Evolutionary conservation across 1,140 invertebrate species (phyloP), one percentile per base, ranked within the genome.

Genomic region (Pseudomyrmex concolor): DNA sequence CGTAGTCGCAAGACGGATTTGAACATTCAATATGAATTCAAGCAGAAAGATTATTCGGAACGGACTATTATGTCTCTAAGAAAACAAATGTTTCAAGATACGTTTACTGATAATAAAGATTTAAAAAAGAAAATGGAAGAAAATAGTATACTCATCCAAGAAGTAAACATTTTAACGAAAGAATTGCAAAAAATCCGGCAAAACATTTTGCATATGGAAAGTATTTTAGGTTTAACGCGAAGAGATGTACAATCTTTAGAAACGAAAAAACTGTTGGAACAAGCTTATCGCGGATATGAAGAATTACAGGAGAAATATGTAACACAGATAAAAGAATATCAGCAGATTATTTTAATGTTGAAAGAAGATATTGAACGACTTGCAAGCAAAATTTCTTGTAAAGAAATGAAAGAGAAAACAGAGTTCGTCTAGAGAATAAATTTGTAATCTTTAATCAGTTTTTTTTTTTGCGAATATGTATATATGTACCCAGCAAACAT

Each of bases 41-140:
- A 97, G 13, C 97, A 98, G 91, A 94, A 97, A 22, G 96, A 97
- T 84, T 97, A 98, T 89, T 94, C 97, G 15, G 97, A 98, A 92
- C 95, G 95, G 67, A 97, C 97, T 9, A 94, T 98, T 8, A 95
- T 95, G 1, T 95, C 95, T 0, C 94, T 97, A 15, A 94, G 95
- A 51, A 94, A 95, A 84, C 96, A 96, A 89, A 90, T 96, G 66
- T 84, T 89, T 50, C 94, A 93, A 84, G 93, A 94, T 85, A 92
- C 91, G 1, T 87, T 92, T 2, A 90, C 91, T 15, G 92, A 89
- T 7, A 93, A 94, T 72, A 94, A 91, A 73, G 92, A 95, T 64
- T 91, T 94, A 60, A 89, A 93, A 5, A 95, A 94, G 84, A 93
- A 95, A 43, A 92, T 95, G 15, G 93, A 97, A 93, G 97, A 98